Conservation (phyloP, 2,113 vertebrate species). For the Paramormyrops kingsleyae region DNA sequence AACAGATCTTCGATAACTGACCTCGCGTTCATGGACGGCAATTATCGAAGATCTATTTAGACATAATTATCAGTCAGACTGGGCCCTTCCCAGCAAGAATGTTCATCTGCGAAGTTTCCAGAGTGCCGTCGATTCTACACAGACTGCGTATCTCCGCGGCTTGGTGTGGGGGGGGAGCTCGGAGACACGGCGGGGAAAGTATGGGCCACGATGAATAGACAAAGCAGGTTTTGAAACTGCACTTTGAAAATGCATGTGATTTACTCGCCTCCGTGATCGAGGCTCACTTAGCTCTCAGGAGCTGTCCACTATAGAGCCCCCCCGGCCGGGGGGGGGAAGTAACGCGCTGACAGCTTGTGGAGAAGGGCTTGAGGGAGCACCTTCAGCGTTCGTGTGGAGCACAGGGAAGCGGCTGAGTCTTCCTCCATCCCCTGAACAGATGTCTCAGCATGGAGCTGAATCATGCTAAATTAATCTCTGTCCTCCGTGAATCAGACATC, state of each 20-base stretch:
- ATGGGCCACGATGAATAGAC: background rate
- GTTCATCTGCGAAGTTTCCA: background rate
- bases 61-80: background rate
- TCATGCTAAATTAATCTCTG: background rate
- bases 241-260: background rate
- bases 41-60: background rate
- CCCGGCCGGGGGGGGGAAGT: background rate
- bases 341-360: background rate
- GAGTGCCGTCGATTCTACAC: background rate
- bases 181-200: background rate
- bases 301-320: background rate
- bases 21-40: no score
- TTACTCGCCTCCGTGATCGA: background rate
- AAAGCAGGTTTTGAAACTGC: background rate
- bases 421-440: background rate
- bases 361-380: background rate
- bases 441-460: background rate
- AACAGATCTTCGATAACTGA: no score
- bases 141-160: background rate
- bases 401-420: background rate
- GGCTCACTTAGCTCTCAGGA: background rate
- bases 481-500: background rate
- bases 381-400: background rate
- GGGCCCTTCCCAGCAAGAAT: background rate
- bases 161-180: background rate